phyloP scores from a whole-genome alignment of 1,140 invertebrate genomes.

The Bicyclus anynana region DNA sequence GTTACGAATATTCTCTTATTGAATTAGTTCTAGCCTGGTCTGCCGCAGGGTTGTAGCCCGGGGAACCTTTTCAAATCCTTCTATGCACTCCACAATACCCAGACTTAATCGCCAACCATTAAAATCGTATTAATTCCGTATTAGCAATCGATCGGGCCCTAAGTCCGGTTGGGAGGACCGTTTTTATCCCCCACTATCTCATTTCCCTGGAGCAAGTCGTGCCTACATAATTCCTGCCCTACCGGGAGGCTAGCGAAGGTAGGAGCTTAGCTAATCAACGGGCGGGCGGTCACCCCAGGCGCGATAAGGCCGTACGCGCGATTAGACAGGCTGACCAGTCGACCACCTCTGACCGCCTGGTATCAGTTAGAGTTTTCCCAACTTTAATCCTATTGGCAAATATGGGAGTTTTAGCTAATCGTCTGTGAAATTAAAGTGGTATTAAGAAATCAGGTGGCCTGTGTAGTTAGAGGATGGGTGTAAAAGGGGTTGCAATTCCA shows the following conservation, averaged over 20 bases:
- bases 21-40: no score
- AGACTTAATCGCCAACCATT: constrained; percentile 1
- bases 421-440: constrained; percentile 14
- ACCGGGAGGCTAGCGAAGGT: constrained; percentile 45
- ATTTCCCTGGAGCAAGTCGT: constrained; percentile 48
- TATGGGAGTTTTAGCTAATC: constrained; percentile 20
- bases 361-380: constrained; percentile 40
- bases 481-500: neutral
- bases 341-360: constrained; percentile 52
- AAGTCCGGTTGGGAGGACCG: constrained; percentile 32
- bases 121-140: constrained; percentile 21
- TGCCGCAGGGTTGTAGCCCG: no score
- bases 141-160: constrained; percentile 22
- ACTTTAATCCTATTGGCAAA: constrained; percentile 39
- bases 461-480: neutral
- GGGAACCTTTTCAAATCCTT: neutral
- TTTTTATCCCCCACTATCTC: constrained; percentile 38
- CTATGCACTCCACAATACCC: neutral
- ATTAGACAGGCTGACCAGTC: constrained; percentile 65
- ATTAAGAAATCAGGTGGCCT: neutral
- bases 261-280: constrained; percentile 68
- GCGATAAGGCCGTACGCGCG: constrained; percentile 66
- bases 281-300: constrained; percentile 52
- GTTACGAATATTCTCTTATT: no score
- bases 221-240: constrained; percentile 53